phyloP scores from a whole-genome alignment of 2,113 vertebrate species.

The Gnathonemus longibarbis region DNA sequence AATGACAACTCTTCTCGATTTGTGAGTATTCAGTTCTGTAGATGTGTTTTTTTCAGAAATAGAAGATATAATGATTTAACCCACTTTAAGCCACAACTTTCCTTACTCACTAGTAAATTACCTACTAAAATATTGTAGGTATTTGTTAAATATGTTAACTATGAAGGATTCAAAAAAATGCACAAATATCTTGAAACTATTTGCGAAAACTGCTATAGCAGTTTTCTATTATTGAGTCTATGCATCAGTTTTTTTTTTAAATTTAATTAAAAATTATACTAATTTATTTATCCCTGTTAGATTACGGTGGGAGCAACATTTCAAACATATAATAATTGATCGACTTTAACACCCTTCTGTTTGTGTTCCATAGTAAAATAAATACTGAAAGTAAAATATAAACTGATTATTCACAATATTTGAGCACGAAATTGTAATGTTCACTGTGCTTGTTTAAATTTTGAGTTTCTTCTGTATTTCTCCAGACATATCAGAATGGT shows the following conservation, averaged over 20 bases:
- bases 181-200: not conserved
- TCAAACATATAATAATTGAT: not conserved
- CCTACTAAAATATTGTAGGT: not conserved
- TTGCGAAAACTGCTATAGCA: not conserved
- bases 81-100: not conserved
- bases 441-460: not conserved
- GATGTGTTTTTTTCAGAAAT: not conserved
- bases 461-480: no score
- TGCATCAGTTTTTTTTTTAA: not conserved
- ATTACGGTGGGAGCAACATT: not conserved
- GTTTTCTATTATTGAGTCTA: not conserved
- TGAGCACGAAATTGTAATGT: not conserved
- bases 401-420: not conserved
- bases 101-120: not conserved
- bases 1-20: slow-evolving; percentile 99
- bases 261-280: not conserved
- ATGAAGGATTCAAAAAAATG: not conserved
- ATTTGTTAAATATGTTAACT: not conserved
- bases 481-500: not conserved
- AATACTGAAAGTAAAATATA: not conserved
- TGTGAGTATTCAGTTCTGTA: slow-evolving; percentile 69
- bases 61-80: not conserved
- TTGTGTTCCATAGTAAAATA: not conserved
- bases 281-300: not conserved
- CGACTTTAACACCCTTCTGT: not conserved